Conservation (phyloP, 2,888 invertebrate genomes). For the Dicycla oo region DNA sequence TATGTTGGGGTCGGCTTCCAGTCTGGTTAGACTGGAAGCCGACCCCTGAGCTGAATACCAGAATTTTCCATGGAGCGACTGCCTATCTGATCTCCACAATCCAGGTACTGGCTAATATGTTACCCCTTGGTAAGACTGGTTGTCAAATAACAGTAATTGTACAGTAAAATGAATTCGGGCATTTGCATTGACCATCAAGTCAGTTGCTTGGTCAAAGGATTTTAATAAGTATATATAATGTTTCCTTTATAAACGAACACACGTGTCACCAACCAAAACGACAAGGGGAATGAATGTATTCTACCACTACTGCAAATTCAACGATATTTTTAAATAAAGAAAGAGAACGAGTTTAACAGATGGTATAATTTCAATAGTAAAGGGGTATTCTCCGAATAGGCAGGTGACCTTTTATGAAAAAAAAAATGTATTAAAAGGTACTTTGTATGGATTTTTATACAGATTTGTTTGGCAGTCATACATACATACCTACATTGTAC, state of each 20-base stretch:
- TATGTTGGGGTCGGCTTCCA: too few relatives aligned
- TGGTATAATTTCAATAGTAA: background rate
- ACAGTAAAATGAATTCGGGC: background rate
- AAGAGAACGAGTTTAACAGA: background rate
- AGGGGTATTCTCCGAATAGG: background rate
- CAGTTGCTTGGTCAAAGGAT: background rate
- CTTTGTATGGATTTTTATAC: background rate
- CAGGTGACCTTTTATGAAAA: background rate
- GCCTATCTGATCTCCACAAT: too few relatives aligned
- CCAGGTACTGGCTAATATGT: too few relatives aligned
- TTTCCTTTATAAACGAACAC: too few relatives aligned
- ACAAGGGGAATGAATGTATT: too few relatives aligned
- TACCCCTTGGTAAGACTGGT: too few relatives aligned
- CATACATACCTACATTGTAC: background rate
- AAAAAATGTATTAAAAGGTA: too few relatives aligned
- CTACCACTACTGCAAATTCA: background rate
- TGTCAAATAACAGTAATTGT: too few relatives aligned
- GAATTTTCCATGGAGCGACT: too few relatives aligned
- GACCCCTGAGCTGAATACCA: too few relatives aligned
- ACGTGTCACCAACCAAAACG: background rate
- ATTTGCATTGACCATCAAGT: slow-evolving; percentile 5
- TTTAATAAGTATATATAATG: too few relatives aligned
- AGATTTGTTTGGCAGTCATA: background rate
- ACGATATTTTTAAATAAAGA: background rate
- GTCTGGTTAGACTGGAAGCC: too few relatives aligned